Evolutionary conservation across 1,140 invertebrate species (phyloP).

Genomic region (Tetragnatha versicolor): DNA sequence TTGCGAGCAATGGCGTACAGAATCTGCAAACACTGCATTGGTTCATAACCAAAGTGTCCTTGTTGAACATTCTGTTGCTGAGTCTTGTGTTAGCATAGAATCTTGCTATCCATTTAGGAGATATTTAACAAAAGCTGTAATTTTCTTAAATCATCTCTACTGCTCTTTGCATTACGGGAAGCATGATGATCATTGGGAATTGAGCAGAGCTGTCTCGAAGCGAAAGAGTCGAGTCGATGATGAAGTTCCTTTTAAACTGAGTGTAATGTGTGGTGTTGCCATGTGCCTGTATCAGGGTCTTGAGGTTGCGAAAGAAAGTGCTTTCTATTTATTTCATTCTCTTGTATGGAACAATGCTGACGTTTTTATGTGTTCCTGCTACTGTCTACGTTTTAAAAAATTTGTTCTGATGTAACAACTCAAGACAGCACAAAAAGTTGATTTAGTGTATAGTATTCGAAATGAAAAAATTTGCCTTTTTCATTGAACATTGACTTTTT

Average conservation of each 20-base stretch:
- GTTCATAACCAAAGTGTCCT: slow-evolving; percentile 27
- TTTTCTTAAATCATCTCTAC: not conserved
- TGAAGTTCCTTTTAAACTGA: not conserved
- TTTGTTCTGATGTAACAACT: not conserved
- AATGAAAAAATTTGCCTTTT: slow-evolving; percentile 20
- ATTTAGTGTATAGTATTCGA: slow-evolving; percentile 33
- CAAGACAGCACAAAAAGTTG: not conserved
- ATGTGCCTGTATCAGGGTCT: slow-evolving; percentile 17
- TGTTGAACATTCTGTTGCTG: slow-evolving; percentile 20
- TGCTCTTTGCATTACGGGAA: slow-evolving; percentile 24
- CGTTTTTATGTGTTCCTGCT: not conserved
- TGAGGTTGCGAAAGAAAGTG: not conserved
- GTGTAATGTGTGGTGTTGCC: not conserved
- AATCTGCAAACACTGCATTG: not conserved
- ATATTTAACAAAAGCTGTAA: not conserved
- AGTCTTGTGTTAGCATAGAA: slow-evolving; percentile 26
- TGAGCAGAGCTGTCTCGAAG: not conserved
- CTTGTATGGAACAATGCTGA: not conserved
- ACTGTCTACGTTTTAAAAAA: not conserved
- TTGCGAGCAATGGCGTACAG: not conserved
- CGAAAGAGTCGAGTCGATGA: not conserved
- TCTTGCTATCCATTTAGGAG: slow-evolving; percentile 17
- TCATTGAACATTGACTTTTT: not conserved
- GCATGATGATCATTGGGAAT: not conserved
- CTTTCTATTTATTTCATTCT: slow-evolving; percentile 19